Base-by-base conservation (phyloP, 2,797 vertebrate species). In the Mycteria americana region DNA sequence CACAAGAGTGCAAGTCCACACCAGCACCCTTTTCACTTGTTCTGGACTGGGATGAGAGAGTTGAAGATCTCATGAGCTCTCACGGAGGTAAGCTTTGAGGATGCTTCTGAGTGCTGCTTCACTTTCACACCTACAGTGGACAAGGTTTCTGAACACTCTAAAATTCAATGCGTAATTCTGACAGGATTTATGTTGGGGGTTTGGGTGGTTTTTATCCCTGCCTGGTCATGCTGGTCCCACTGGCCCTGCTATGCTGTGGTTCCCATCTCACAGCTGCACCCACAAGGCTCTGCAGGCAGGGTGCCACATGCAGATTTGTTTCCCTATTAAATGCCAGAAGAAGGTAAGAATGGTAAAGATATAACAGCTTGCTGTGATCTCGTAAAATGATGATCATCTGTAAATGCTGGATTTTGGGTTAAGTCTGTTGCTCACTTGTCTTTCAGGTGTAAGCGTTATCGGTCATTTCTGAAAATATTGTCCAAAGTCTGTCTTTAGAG, bases 181-280 rank as follows among this genome's bases (percentile, higher is more conserved):
- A 59, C 8, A 43, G 0, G 0, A n/a, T n/a, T n/a, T n/a, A n/a
- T n/a, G n/a, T n/a, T n/a, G 10, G 16, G 6, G 4, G 1, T 18
- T 46, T 86, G 6, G 4, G 3, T 74, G 18, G 1, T 13, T 95
- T 94, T 93, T 39, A 33, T 41, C 10, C 28, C 22, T 68, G 27
- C 23, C 12, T 92, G 33, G 6, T 70, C 57, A 30, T 59, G 31
- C 7, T 92, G 21, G 6, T 5, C 11, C 31, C 13, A 8, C 12
- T 45, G 51, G 28, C 11, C n/a, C 46, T 67, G 35, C 27, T 78
- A 2, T 24, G 10, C 22, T 84, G 81, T 35, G 5, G 33, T 72
- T 78, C 23, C 25, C 1, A 3, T 92, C 43, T 78, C 2, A 1
- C 28, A 63, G 57, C 24, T 22, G 11, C 37, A 48, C 5, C 4